A percentile compares a stretch with the other conserved stretches of the same genome.
These are phyloP conservation scores for Pitta sordida DNA, from an alignment of 2,113 vertebrate species.

Conservation along the genomic window DNA sequence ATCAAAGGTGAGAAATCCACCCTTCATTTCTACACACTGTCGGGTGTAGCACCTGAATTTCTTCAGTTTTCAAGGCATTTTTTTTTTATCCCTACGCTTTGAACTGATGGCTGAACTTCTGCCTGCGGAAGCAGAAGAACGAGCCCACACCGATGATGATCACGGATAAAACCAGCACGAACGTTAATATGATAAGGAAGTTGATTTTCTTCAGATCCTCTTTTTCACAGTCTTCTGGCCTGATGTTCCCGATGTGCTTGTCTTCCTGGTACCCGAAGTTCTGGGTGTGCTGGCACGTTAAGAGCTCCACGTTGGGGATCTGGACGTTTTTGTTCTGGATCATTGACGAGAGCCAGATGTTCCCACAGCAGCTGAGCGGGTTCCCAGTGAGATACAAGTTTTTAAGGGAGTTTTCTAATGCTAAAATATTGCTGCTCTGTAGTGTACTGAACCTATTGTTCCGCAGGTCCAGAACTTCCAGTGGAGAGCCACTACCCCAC, in stretches of 20 bases:
- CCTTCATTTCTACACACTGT: conserved; percentile 19
- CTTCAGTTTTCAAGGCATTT: not conserved
- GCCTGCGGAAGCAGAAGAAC: conserved; percentile 68
- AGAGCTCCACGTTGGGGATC: conserved; percentile 75
- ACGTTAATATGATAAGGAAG: conserved; percentile 70
- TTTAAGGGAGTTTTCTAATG: conserved; percentile 82
- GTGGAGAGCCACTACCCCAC: conserved; percentile 76
- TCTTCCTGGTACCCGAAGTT: conserved; percentile 74
- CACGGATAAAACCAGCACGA: conserved; percentile 50
- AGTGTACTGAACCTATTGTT: conserved; percentile 88
- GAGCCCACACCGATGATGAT: conserved; percentile 54
- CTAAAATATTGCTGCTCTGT: conserved; percentile 75
- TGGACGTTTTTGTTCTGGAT: conserved; percentile 78
- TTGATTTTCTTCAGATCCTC: conserved; percentile 68
- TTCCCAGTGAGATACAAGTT: conserved; percentile 88
- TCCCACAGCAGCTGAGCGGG: conserved; percentile 89
- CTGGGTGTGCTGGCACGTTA: conserved; percentile 75
- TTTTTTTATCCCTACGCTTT: conserved; percentile 66
- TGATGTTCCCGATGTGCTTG: conserved; percentile 70
- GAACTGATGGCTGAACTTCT: conserved; percentile 70
- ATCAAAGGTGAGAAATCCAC: conserved; percentile 17
- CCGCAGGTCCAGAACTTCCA: conserved; percentile 88
- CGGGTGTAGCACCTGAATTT: conserved; percentile 37
- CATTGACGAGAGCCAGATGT: conserved; percentile 79
- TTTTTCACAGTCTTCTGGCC: conserved; percentile 80